Base-by-base conservation (phyloP, 2,113 vertebrate genomes). In the Macrotus californicus region DNA sequence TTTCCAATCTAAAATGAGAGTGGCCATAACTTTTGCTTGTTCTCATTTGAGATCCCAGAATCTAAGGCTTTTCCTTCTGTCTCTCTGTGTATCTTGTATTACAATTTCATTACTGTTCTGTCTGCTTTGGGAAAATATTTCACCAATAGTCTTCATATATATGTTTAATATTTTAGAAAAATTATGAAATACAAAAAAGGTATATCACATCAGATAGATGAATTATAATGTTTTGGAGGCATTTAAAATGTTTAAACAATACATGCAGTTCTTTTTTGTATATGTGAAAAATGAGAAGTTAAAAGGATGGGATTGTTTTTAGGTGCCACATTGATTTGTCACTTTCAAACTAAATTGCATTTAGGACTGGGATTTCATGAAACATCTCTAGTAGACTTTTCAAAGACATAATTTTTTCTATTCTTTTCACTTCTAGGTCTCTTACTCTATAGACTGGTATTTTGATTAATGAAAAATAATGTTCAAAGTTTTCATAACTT, bases 21-120 rank as follows among this genome's bases (percentile, higher is more conserved):
- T 89, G 48, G 54, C 29, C 50, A 88, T 90, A 86, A 93, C 24
- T 88, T 95, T 88, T 87, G 3, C 41, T 92, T 94, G 52, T 16
- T 73, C 43, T 69, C 46, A 61, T 86, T 73, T 88, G 46, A 21
- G 48, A 67, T 90, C 90, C 39, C 29, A 91, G 50, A 14, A 91
- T 81, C 22, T 73, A 82, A 76, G 34, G 8, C 21, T 82, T 89
- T 85, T 72, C 31, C n/a, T 36, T 59, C 15, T 82, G 66, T 22
- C 21, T 95, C 54, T 46, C 6, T 69, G 3, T 91, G 46, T 34
- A 21, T 52, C 24, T 87, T 87, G 0, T 76, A 52, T 61, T 94
- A 67, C 19, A 82, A 75, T 84, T 82, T 86, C 43, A 54, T 48
- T 86, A 81, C 67, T 93, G 34, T 87, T 81, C 10, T 80, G 5